Evolutionary conservation across 1,140 invertebrate species (phyloP), one percentile per base, ranked within the genome.

Genomic region (Bombus vancouverensis): DNA sequence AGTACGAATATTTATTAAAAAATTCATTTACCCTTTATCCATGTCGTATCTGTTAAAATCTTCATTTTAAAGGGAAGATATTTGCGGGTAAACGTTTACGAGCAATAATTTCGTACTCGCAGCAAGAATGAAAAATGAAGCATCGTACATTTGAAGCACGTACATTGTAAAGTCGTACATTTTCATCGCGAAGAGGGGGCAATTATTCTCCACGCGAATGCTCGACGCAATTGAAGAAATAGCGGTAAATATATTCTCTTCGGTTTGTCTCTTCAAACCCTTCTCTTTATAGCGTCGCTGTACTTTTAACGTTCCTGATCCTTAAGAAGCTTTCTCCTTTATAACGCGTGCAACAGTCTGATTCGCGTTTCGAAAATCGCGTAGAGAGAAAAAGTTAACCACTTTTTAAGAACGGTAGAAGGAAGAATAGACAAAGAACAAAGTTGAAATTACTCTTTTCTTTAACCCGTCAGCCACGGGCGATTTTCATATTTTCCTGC

Each of bases 141-240:
- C 2, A 4, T 32, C 39, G 66, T 37, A 28, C 5, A 44, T 44
- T 44, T 15, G 25, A 44, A 42, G 9, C 28, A 32, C 42, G 71
- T 8, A 8, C 18, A 44, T 25, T 37, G 34, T 25, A 18, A 53
- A 53, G 13, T 42, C 12, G 28, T 42, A 25, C 28, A n/a, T 44
- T 47, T 32, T 34, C 28, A 47, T 10, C 12, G 28, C 22, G 9
- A 57, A 37, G 15, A 37, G 37, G 47, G 15, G n/a, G 47, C 74
- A 76, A 76, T 76, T 76, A 59, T 76, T 37, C 13, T 53, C 25
- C 34, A 57, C 72, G 25, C 72, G 42, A 73, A 73, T n/a, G 42
- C 42, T 32, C 28, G 3, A 28, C n/a, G 32, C 32, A 76, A 34
- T 76, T 37, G 22, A 22, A 76, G 25, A 76, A 76, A 57, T 9